These are phyloP conservation scores for Alethe diademata DNA, from an alignment of 2,113 vertebrate species.

Conservation along the genomic window DNA sequence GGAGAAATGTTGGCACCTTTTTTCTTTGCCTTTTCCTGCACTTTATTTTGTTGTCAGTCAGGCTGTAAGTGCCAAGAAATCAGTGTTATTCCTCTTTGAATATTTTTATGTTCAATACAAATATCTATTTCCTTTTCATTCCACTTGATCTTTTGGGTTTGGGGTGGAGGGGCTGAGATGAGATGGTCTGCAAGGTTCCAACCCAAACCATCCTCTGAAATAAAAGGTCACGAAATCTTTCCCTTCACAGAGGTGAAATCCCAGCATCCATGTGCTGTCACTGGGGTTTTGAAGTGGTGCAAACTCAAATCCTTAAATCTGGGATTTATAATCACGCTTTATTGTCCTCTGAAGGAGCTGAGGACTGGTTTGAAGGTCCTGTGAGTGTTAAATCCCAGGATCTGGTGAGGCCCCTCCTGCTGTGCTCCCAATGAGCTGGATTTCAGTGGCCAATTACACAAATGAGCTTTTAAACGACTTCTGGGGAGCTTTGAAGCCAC, in stretches of 20 bases:
- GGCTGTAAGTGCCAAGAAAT: background rate
- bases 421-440: background rate
- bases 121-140: background rate
- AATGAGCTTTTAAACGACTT: background rate
- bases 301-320: background rate
- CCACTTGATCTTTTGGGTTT: background rate
- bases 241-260: background rate
- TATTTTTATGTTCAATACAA: background rate
- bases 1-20: background rate
- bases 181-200: background rate
- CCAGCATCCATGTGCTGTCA: background rate
- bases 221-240: background rate
- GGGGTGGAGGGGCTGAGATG: background rate
- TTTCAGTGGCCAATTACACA: background rate
- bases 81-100: background rate
- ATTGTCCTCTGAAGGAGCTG: background rate
- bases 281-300: background rate
- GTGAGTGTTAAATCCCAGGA: background rate
- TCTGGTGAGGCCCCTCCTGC: background rate
- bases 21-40: background rate
- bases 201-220: background rate
- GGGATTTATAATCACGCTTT: background rate
- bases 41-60: background rate
- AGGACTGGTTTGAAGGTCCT: background rate
- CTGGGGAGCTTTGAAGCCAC: background rate